Evolutionary conservation across 2,797 vertebrate species (phyloP), one percentile per base, ranked within the genome.

Genomic region (Craterocephalus amniculus): DNA sequence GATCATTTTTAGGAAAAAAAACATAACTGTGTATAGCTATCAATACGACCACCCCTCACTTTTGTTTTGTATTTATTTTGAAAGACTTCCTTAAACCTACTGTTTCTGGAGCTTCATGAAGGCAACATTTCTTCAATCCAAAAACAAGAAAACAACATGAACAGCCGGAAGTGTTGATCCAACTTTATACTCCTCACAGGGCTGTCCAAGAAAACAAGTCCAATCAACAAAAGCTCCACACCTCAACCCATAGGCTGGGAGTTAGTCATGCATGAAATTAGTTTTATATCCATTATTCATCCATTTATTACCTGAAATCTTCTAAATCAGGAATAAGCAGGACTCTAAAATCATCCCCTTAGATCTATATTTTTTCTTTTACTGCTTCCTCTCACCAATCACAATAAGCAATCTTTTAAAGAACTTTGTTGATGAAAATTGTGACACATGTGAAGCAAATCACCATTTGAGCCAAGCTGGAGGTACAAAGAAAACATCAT

Each of bases 361-460:
- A 26, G 59, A 57, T 27, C 20, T 14, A 43, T 34, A 11, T 51
- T 26, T 69, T 73, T 63, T 60, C 56, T 59, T 38, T 32, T 29
- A 7, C 59, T 72, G 58, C n/a, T 58, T 78, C 56, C 35, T 63
- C 32, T 29, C 61, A 64, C 49, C 58, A n/a, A 59, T 36, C 38
- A 59, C 40, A 38, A 32, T 32, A 75, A 86, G 88, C 86, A 36
- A 86, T 83, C 84, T 61, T 68, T 79, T 67, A 63, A 32, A 12
- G 52, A 59, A 80, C 83, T 86, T 86, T 75, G 80, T 61, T 7
- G 29, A 63, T 56, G 60, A 74, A 67, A 74, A 74, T 7, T 35
- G 36, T 38, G 63, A 85, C 63, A 86, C 81, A 81, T 70, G 83
- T 89, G 85, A 91, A 71, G 80, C 74, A 81, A 81, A 73, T 34